Evolutionary conservation across 2,888 invertebrate genomes (phyloP), one percentile per base, ranked within the genome.

Genomic region (Sepioteuthis lessoniana): DNA sequence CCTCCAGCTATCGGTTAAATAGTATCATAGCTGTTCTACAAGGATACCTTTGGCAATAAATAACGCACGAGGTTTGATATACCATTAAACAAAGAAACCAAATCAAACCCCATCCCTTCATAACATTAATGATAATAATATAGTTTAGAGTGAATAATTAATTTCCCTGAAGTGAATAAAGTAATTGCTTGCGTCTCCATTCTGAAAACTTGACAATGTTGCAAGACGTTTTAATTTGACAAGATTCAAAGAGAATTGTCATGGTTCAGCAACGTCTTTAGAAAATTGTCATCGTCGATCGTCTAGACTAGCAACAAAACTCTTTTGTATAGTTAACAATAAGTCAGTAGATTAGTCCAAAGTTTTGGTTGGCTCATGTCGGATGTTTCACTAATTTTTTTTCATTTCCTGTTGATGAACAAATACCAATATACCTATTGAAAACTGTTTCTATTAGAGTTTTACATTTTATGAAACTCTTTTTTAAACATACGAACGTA

Each of bases 251-350:
- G n/a, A 16, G n/a, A 35, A 76, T 76, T 76, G n/a, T 76, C 13
- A 76, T 35, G 76, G 76, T 76, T 76, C n/a, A n/a, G n/a, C n/a
- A 76, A 35, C n/a, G 76, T 76, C 76, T 76, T 76, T 76, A 76
- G 76, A 76, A 35, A 76, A 76, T 35, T 76, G n/a, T 35, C 76
- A 13, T 35, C 76, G 16, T n/a, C n/a, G 21, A 55, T 3, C 35
- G 76, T 76, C 76, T 76, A 76, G 76, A 76, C 76, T n/a, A 35
- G 13, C n/a, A 76, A 35, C 16, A 13, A 35, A 13, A 21, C n/a
- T n/a, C 76, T 76, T 76, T 76, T 76, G 76, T 76, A n/a, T 19
- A 16, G 16, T 35, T 76, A n/a, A 76, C 76, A 76, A 76, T 35
- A 35, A n/a, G 16, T n/a, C 4, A 10, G 31, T 21, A 35, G 76